These are phyloP conservation scores for Scopus umbretta DNA, from an alignment of 2,113 vertebrate genomes.

Conservation along the genomic window DNA sequence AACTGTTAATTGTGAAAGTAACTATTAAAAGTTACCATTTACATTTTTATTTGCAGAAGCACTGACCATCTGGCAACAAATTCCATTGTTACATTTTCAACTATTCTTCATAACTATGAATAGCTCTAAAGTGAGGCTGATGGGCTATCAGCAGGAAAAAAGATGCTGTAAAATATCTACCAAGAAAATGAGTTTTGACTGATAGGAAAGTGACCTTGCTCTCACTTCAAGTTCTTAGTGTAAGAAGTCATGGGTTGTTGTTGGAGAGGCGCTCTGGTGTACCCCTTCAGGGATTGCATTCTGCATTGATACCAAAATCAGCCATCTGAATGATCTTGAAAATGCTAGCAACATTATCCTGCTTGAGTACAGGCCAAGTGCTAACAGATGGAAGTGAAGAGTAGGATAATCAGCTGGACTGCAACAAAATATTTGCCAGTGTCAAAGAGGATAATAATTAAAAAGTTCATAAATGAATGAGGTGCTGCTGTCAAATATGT, in stretches of 20 bases:
- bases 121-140: background rate
- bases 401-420: background rate
- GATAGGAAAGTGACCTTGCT: background rate
- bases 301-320: background rate
- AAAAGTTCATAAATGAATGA: background rate
- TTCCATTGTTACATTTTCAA: background rate
- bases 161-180: background rate
- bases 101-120: background rate
- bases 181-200: background rate
- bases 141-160: background rate
- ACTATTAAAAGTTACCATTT: background rate
- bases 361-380: conserved; percentile 1
- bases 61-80: background rate
- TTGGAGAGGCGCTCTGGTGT: background rate
- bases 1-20: background rate
- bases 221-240: background rate
- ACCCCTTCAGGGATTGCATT: background rate
- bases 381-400: conserved; percentile 16
- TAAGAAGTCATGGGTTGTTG: background rate
- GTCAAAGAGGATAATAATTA: background rate
- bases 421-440: background rate
- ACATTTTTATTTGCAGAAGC: background rate
- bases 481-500: background rate
- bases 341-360: background rate
- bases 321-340: conserved; percentile 10